A percentile compares a stretch with the other conserved stretches of the same genome.
Evolutionary conservation across 1,140 invertebrate species (phyloP).

Genomic region (Paramacrobiotus metropolitanus): DNA sequence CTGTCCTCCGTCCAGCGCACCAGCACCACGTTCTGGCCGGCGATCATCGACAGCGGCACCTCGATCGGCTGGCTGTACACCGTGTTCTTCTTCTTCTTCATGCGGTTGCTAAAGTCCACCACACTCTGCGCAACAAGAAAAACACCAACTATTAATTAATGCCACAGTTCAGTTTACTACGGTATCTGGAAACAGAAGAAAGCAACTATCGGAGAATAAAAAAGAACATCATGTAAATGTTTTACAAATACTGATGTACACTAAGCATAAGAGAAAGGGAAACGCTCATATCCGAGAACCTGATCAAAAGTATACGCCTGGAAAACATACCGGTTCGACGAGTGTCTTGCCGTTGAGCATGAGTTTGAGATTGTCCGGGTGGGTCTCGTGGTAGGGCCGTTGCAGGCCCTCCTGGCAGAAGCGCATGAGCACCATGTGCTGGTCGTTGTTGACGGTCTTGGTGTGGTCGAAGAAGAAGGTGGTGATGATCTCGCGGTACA

Average conservation of each 20-base stretch:
- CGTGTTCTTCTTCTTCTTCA: conserved; percentile 4
- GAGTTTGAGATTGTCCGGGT: background rate
- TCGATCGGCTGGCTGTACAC: background rate
- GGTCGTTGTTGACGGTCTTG: background rate
- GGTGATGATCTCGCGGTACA: background rate
- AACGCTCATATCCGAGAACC: background rate
- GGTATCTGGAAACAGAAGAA: background rate
- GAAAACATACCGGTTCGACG: conserved; percentile 1
- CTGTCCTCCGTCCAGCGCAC: conserved; percentile 3
- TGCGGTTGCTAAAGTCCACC: conserved; percentile 2
- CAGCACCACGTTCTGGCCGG: background rate
- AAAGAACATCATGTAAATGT: too few species aligned
- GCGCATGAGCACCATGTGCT: background rate
- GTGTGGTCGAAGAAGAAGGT: background rate
- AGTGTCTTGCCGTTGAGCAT: conserved; percentile 3
- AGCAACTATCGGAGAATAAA: too few species aligned
- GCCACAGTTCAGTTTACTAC: background rate
- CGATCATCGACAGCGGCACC: background rate
- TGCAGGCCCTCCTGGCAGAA: background rate
- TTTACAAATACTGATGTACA: too few species aligned
- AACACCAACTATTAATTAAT: background rate
- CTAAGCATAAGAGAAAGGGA: too few species aligned
- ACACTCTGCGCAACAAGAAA: background rate
- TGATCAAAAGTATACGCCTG: background rate
- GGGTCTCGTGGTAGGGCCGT: background rate